Conservation (phyloP, 2,797 vertebrate genomes). For the Oophaga sylvatica region DNA sequence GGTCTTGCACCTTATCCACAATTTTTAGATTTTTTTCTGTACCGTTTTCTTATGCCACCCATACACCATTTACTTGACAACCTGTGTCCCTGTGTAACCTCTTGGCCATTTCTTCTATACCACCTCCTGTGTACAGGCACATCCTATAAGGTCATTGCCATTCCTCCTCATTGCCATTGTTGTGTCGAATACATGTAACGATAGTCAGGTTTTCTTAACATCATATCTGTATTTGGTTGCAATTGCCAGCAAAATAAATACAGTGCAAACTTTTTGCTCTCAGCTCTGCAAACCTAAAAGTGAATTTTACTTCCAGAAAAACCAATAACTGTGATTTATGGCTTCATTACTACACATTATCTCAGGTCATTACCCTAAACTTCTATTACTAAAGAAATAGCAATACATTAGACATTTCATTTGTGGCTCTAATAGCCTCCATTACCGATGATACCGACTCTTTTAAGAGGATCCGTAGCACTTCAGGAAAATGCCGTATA, state of each 20-base stretch:
- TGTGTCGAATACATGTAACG: background rate
- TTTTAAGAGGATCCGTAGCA: background rate
- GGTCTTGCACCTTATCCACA: too few species aligned
- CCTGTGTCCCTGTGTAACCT: too few species aligned
- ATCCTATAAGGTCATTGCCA: too few species aligned
- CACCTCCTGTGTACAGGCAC: too few species aligned
- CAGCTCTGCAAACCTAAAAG: background rate
- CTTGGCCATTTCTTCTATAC: too few species aligned
- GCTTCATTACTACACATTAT: constrained; percentile 46
- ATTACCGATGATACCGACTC: background rate
- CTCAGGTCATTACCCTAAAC: constrained; percentile 52
- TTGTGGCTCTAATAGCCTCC: constrained; percentile 22
- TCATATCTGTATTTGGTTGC: background rate
- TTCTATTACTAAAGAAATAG: constrained; percentile 30
- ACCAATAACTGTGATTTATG: constrained; percentile 43
- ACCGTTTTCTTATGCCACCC: too few species aligned
- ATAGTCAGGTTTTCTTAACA: background rate
- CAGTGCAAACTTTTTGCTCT: background rate
- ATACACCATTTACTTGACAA: too few species aligned
- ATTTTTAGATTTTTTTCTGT: too few species aligned
- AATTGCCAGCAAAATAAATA: background rate
- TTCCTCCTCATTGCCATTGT: too few species aligned
- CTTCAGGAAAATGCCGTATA: background rate
- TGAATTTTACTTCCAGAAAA: constrained; percentile 16
- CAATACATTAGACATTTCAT: constrained; percentile 37